A percentile compares a stretch with the other conserved stretches of the same genome.
Conservation (phyloP, 2,113 vertebrate genomes). For the Pteropus alecto region DNA sequence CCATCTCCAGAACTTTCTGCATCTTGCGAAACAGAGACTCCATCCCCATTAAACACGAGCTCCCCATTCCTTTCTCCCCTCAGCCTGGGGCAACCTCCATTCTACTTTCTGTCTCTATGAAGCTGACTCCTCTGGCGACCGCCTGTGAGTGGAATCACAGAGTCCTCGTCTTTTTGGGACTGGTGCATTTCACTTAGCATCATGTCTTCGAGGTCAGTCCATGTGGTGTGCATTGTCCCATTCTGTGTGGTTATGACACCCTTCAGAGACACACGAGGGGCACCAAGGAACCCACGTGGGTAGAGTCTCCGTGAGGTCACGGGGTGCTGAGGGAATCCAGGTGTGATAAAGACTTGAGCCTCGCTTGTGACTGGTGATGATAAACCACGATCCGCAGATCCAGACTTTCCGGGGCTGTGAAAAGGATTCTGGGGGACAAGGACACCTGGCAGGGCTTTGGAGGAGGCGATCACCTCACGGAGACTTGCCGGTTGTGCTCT, state of each 20-base stretch:
- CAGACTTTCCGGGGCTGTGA: background rate
- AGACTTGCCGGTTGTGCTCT: background rate
- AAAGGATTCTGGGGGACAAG: background rate
- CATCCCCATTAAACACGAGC: too few species aligned
- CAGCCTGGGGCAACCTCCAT: too few species aligned
- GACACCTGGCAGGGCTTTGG: background rate
- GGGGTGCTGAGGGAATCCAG: background rate
- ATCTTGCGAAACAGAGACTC: background rate
- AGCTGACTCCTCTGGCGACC: too few species aligned
- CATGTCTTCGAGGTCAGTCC: background rate
- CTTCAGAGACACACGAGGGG: background rate
- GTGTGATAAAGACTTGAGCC: background rate
- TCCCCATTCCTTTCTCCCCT: rapidly evolving
- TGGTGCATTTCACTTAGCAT: background rate
- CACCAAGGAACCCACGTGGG: background rate
- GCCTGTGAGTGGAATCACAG: rapidly evolving
- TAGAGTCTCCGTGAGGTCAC: background rate
- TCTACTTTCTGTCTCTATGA: background rate
- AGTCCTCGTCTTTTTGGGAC: background rate
- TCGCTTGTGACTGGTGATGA: background rate
- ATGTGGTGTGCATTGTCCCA: rapidly evolving
- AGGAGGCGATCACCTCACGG: background rate
- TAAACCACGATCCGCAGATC: background rate
- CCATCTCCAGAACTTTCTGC: background rate
- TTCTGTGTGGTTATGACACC: rapidly evolving